These are phyloP conservation scores for Nephrocerus scutellatus DNA, from an alignment of 2,888 invertebrate species.

Conservation along the genomic window DNA sequence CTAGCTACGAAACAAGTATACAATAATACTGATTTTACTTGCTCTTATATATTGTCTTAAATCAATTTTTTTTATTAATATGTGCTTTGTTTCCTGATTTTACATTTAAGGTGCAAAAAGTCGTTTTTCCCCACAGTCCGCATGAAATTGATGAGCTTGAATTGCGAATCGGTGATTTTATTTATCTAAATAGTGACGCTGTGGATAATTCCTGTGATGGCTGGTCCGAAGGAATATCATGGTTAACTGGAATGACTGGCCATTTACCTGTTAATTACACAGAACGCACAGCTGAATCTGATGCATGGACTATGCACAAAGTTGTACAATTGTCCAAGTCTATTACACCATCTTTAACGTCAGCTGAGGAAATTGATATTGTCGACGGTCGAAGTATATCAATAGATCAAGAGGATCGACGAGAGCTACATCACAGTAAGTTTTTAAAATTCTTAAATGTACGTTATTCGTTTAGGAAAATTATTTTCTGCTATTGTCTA, in stretches of 20 bases:
- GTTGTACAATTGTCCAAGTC: slow-evolving; percentile 54
- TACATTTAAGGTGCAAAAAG: slow-evolving; percentile 60
- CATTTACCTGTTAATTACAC: slow-evolving; percentile 77
- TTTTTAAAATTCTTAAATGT: neutral
- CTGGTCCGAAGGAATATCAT: slow-evolving; percentile 69
- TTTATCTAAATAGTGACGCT: slow-evolving; percentile 71
- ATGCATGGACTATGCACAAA: slow-evolving; percentile 84
- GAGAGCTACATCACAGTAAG: slow-evolving; percentile 35
- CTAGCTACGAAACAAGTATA: slow-evolving; percentile 62
- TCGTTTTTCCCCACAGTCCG: slow-evolving; percentile 69
- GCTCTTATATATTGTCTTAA: neutral
- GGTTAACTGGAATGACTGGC: slow-evolving; percentile 59
- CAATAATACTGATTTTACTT: slow-evolving; percentile 8
- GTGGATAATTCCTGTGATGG: slow-evolving; percentile 70
- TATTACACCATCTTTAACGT: slow-evolving; percentile 42
- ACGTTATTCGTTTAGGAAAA: neutral
- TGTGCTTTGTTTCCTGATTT: slow-evolving; percentile 11
- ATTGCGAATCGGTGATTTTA: slow-evolving; percentile 75
- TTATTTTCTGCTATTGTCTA: neutral
- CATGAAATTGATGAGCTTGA: slow-evolving; percentile 78
- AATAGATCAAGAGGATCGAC: slow-evolving; percentile 37
- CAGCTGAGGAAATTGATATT: slow-evolving; percentile 42
- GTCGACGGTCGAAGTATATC: slow-evolving; percentile 42
- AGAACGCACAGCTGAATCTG: slow-evolving; percentile 76
- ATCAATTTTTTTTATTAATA: slow-evolving; percentile 11